Base-by-base conservation (phyloP, 2,888 invertebrate species). In the Troides oblongomaculatus region DNA sequence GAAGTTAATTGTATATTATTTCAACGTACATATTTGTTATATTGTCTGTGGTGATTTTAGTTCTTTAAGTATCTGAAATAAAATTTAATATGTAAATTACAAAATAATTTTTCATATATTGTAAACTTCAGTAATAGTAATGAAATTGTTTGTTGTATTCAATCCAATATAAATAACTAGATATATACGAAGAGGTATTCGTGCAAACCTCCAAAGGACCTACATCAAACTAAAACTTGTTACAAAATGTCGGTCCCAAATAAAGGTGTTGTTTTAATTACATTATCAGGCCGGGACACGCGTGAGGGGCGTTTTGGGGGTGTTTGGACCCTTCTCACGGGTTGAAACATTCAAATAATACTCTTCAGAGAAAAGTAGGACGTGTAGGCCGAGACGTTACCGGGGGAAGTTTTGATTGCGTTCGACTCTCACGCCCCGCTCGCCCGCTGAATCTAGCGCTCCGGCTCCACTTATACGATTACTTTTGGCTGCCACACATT, bases 241-340 rank as follows among this genome's bases (percentile, higher is more conserved):
- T 79, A 78, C 83, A 84, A 85, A 86, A 87, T 81, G 84, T 84
- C 84, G 83, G 80, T 79, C 81, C 76, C 71, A 85, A 87, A 90
- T 91, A 89, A 92, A 92, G 92, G 92, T 92, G 92, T 92, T 92
- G 90, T 92, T 92, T 92, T 92, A 92, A 92, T 92, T 92, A 92
- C 92, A 92, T 92, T 92, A 92, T 92, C 92, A 89, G 86, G 81
- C 81, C 74, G 79, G 84, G 87, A 89, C 92, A 92, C 92, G 89
- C 91, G 84, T 79, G 66, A 46, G 74, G 73, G 80, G 82, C 78
- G 83, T 79, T 73, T 4, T 80, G 83, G 78, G 76, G 78, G 78
- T 74, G 75, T 70, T 71, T 77, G 79, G 85, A 91, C 92, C 92
- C 92, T 92, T 87, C 90, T 92, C 92, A 91, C 91, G 85, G 87